These are phyloP conservation scores for Brotula barbata DNA, from an alignment of 2,797 vertebrate species.

Conservation along the genomic window DNA sequence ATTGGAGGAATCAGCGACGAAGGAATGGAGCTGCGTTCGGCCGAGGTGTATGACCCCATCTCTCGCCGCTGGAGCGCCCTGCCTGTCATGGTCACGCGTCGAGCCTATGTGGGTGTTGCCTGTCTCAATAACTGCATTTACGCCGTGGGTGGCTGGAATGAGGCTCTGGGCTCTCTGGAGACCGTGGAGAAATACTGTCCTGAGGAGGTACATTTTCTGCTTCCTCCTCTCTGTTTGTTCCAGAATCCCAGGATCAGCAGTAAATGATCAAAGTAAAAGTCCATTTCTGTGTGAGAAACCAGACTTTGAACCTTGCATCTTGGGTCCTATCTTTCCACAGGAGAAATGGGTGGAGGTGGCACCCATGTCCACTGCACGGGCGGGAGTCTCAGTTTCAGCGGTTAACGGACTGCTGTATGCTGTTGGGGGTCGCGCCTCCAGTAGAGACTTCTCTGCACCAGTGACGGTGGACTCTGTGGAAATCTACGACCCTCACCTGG, in stretches of 20 bases:
- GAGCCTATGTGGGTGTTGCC: conserved; percentile 92
- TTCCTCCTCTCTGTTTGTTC: too few relatives aligned
- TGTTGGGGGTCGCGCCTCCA: conserved; percentile 88
- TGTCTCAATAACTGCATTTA: conserved; percentile 93
- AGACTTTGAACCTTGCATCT: too few relatives aligned
- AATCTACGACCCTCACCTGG: conserved; percentile 94
- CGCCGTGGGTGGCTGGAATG: conserved; percentile 94
- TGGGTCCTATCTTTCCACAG: too few relatives aligned
- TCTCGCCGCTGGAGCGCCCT: conserved; percentile 91
- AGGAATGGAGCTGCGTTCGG: conserved; percentile 90
- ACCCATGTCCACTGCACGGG: conserved; percentile 89
- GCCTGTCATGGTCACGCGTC: conserved; percentile 87
- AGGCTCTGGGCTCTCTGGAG: conserved; percentile 89
- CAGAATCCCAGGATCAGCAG: too few relatives aligned
- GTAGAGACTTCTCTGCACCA: conserved; percentile 91
- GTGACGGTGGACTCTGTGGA: conserved; percentile 96
- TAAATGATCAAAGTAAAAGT: too few relatives aligned
- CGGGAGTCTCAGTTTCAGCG: conserved; percentile 89
- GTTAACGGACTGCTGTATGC: conserved; percentile 95
- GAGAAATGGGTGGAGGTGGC: conserved; percentile 96
- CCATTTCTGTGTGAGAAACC: too few relatives aligned
- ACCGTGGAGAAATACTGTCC: conserved; percentile 95
- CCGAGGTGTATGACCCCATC: conserved; percentile 92
- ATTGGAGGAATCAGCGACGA: conserved; percentile 93
- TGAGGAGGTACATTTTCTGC: conserved; percentile 96